A percentile compares a stretch with the other conserved stretches of the same genome.
phyloP scores from a whole-genome alignment of 2,797 vertebrate species.

The Sarcophilus harrisii region DNA sequence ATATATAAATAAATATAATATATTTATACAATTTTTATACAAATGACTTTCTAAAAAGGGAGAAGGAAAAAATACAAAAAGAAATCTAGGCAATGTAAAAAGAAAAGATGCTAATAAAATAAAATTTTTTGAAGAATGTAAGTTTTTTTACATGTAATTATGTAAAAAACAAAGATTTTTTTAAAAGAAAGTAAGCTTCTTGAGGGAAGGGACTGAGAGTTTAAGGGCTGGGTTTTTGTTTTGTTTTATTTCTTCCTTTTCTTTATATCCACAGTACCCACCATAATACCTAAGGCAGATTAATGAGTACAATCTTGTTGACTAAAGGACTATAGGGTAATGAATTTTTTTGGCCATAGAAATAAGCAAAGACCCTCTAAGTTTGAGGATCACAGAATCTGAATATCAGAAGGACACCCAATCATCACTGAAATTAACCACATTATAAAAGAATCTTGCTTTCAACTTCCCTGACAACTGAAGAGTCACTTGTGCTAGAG shows the following conservation, averaged over 20 bases:
- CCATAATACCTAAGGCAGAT: neutral
- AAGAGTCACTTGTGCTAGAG: neutral
- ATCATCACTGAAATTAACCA: neutral
- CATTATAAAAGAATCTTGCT: neutral
- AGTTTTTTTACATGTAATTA: neutral
- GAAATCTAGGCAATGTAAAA: neutral
- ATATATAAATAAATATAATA: too few species aligned
- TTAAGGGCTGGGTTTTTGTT: neutral
- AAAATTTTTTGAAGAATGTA: neutral
- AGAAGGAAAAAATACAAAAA: neutral
- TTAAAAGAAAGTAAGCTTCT: too few species aligned
- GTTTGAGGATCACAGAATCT: neutral
- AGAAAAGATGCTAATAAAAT: neutral
- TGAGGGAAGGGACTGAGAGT: neutral
- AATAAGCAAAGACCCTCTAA: neutral
- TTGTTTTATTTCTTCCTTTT: neutral
- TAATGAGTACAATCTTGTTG: neutral
- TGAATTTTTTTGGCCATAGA: neutral
- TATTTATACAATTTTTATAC: too few species aligned
- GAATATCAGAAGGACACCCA: neutral
- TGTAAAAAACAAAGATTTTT: too few species aligned
- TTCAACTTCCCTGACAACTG: neutral
- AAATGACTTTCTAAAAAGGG: neutral
- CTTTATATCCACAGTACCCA: neutral
- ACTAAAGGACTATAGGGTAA: neutral